Percentiles rank a stretch among this genome's conserved stretches.
These are phyloP conservation scores for Corella eumyota DNA, from an alignment of 23 tunicate species.

Conservation along the genomic window DNA sequence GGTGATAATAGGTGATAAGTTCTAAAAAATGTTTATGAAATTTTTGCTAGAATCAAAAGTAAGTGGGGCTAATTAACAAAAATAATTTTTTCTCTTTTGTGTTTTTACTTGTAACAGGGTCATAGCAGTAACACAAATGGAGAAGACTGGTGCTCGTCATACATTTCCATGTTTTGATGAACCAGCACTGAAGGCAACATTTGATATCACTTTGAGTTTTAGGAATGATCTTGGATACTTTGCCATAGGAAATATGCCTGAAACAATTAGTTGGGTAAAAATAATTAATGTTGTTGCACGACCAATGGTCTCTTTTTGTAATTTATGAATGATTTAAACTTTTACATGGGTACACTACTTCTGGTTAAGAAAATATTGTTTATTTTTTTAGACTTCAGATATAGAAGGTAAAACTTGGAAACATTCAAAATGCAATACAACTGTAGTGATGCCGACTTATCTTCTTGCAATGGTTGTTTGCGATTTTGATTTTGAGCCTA, in stretches of 20 bases:
- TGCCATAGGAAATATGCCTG: conserved; percentile 77
- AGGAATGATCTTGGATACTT: conserved; percentile 10
- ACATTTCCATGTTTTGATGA: conserved; percentile 88
- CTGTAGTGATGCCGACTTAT: conserved; percentile 52
- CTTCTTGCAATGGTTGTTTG: conserved; percentile 45
- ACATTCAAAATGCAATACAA: conserved; percentile 25
- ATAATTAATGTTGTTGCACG: not conserved
- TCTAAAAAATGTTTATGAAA: not conserved
- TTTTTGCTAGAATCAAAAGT: not conserved
- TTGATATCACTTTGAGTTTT: conserved; percentile 27
- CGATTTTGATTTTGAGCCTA: conserved; percentile 31
- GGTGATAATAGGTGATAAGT: conserved; percentile 36
- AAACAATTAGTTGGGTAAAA: conserved; percentile 14
- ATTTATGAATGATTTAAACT: no score
- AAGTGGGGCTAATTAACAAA: not conserved
- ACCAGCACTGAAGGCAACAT: conserved; percentile 68
- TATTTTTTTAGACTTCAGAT: no score
- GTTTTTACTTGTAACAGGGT: conserved; percentile 18
- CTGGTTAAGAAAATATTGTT: no score
- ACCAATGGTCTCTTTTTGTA: no score
- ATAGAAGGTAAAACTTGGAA: no score
- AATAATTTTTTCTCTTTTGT: not conserved
- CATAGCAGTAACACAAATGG: conserved; percentile 68
- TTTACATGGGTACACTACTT: no score
- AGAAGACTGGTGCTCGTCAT: conserved; percentile 60